These are phyloP conservation scores for Maniola hyperantus DNA, from an alignment of 2,888 invertebrate species.

Conservation along the genomic window DNA sequence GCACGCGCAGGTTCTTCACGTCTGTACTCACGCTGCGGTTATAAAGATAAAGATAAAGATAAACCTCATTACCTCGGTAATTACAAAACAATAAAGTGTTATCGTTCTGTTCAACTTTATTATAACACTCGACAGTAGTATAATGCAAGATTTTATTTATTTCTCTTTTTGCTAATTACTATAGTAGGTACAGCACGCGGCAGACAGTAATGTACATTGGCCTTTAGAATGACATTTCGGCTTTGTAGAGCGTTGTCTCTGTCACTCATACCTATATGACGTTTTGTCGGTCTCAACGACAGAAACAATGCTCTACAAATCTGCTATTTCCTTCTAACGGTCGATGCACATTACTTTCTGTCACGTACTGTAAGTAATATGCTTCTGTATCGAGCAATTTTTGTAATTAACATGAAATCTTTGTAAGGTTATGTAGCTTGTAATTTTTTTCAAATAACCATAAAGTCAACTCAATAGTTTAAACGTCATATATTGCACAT, in stretches of 20 bases:
- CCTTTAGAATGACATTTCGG: no score
- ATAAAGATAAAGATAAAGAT: slow-evolving; percentile 28
- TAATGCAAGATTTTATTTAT: slow-evolving; percentile 20
- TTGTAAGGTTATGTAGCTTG: not conserved
- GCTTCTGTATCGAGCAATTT: not conserved
- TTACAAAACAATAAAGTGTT: slow-evolving; percentile 30
- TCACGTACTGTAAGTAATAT: no score
- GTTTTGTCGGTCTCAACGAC: no score
- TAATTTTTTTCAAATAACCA: not conserved
- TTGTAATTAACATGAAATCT: slow-evolving; percentile 7
- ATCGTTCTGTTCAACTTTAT: slow-evolving; percentile 31
- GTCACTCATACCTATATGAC: no score
- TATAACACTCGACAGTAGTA: not conserved
- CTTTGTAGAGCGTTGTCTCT: no score
- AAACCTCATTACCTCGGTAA: slow-evolving; percentile 26
- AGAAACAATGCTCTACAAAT: no score
- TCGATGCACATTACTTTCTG: no score
- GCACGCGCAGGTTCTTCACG: slow-evolving; percentile 12
- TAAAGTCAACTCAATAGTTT: no score
- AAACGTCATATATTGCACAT: no score
- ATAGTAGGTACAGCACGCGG: not conserved
- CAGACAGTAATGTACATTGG: no score
- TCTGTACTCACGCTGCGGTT: slow-evolving; percentile 25
- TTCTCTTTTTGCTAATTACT: not conserved
- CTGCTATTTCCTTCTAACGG: no score